A percentile compares a stretch with the other conserved stretches of the same genome.
These are phyloP conservation scores for Cancer borealis DNA, from an alignment of 2,888 invertebrate species.

Conservation along the genomic window DNA sequence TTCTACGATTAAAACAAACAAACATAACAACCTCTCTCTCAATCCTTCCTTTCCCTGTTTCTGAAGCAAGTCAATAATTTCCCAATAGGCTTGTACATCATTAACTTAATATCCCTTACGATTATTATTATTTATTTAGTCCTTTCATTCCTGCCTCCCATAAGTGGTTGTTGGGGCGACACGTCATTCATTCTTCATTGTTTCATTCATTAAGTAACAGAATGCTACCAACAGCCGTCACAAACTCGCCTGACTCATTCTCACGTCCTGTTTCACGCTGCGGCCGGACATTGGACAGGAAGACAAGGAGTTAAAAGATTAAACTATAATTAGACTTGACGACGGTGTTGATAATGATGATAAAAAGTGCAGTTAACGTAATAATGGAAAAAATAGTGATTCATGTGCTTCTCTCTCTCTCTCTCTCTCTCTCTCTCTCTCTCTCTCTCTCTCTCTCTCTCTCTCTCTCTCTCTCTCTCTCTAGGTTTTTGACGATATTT, in stretches of 20 bases:
- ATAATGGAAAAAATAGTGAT: neutral
- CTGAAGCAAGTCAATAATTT: neutral
- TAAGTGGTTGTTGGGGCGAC: neutral
- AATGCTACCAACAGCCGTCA: neutral
- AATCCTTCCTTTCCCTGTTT: neutral
- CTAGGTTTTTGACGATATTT: neutral
- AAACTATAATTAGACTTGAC: neutral
- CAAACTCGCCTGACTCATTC: neutral
- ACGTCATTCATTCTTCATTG: neutral
- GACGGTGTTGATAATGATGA: neutral
- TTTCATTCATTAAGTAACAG: slow-evolving; percentile 4
- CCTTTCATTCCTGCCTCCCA: neutral
- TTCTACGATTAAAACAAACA: slow-evolving; percentile 15
- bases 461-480: slow-evolving; percentile 33
- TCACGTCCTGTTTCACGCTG: neutral
- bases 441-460: slow-evolving; percentile 14
- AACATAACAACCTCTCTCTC: neutral
- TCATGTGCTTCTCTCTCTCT: neutral
- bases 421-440: slow-evolving; percentile 18
- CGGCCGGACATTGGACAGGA: neutral
- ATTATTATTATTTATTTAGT: neutral
- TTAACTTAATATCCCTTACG: neutral
- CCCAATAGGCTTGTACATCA: neutral
- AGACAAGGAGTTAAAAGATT: neutral
- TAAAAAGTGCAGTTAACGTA: neutral